These are phyloP conservation scores for Typhlichthys subterraneus DNA, from an alignment of 2,797 vertebrate species.

Conservation along the genomic window DNA sequence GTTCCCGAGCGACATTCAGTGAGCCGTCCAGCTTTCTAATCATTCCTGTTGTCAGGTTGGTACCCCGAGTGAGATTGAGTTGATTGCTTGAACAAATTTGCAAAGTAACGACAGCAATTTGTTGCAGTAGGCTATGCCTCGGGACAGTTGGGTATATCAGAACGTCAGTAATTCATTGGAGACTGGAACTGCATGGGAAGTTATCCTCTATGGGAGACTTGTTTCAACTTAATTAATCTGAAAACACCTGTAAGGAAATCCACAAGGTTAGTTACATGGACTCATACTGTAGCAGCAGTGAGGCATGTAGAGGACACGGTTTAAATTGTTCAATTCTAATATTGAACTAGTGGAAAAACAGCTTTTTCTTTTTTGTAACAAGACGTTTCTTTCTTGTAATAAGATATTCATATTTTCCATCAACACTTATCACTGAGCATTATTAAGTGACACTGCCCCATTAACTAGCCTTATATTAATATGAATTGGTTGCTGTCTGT, in stretches of 20 bases:
- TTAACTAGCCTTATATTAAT: constrained; percentile 42
- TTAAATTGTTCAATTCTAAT: neutral
- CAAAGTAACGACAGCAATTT: constrained; percentile 79
- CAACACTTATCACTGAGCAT: constrained; percentile 45
- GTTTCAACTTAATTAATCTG: constrained; percentile 46
- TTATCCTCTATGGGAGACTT: constrained; percentile 29
- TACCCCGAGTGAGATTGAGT: constrained; percentile 74
- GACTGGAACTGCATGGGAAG: constrained; percentile 17
- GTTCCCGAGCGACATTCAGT: constrained; percentile 58
- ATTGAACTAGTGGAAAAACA: constrained; percentile 7
- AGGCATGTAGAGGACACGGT: neutral
- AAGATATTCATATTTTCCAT: constrained; percentile 52
- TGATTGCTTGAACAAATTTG: constrained; percentile 81
- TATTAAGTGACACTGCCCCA: constrained; percentile 34
- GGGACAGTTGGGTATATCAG: constrained; percentile 40
- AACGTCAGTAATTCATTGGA: constrained; percentile 31
- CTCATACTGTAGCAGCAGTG: neutral
- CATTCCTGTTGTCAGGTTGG: constrained; percentile 72
- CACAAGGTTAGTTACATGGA: constrained; percentile 6
- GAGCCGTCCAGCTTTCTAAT: constrained; percentile 72
- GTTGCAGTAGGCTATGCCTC: constrained; percentile 43
- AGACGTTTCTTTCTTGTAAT: constrained; percentile 23
- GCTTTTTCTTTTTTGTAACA: neutral
- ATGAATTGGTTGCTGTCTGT: constrained; percentile 37
- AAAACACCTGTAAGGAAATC: constrained; percentile 26